phyloP scores from a whole-genome alignment of 2,113 vertebrate species.

The Lepus americanus region DNA sequence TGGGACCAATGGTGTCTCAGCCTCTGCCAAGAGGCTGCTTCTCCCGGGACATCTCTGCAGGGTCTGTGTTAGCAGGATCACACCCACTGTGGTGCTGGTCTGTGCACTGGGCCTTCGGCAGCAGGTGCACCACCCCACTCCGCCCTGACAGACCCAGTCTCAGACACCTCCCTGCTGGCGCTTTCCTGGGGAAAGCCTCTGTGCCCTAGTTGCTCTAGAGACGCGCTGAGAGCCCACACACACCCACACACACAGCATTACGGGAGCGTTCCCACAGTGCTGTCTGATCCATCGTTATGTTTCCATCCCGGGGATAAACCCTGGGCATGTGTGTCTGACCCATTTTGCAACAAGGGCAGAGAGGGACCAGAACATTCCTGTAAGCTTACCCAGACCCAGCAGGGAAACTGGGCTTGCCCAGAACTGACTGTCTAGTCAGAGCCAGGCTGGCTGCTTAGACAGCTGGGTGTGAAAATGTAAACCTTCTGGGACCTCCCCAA shows the following conservation, averaged over 20 bases:
- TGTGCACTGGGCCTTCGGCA: not conserved
- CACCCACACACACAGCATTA: not conserved
- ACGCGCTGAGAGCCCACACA: not conserved
- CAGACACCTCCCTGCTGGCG: not conserved
- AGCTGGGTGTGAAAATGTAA: constrained; percentile 74
- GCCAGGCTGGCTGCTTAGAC: not conserved
- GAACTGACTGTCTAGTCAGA: constrained; percentile 60
- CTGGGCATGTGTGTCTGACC: not conserved
- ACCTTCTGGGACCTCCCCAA: constrained; percentile 51
- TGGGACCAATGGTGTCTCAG: not conserved
- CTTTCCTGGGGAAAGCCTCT: not conserved
- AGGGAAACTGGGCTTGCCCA: constrained; percentile 55
- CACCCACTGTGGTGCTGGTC: not conserved
- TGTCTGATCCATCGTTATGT: not conserved
- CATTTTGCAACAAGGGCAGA: constrained; percentile 36
- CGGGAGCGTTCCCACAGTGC: not conserved
- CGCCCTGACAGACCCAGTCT: not conserved
- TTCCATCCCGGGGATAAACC: not conserved
- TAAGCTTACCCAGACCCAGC: constrained; percentile 63
- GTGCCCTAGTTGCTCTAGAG: not conserved
- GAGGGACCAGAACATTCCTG: constrained; percentile 70
- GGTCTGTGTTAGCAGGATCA: not conserved
- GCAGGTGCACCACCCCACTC: not conserved
- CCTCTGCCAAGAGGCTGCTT: not conserved
- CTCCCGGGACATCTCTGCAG: not conserved